phyloP scores from a whole-genome alignment of 2,113 vertebrate species.

The Pygoscelis adeliae region DNA sequence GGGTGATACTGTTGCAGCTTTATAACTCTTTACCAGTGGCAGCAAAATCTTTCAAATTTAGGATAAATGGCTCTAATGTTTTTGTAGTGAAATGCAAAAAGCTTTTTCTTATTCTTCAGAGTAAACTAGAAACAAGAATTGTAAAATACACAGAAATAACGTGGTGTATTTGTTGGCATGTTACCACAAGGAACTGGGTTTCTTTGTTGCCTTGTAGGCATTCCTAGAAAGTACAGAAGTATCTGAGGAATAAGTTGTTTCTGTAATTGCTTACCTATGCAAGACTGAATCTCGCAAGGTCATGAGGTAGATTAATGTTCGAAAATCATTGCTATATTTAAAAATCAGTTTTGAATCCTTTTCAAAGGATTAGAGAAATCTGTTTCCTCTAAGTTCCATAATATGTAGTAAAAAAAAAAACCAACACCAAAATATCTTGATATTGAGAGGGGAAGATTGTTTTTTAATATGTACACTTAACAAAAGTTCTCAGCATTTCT shows the following conservation, averaged over 20 bases:
- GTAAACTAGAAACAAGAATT: background rate
- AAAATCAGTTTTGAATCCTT: background rate
- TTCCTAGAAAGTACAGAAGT: background rate
- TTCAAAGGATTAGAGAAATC: background rate
- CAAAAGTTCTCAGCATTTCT: background rate
- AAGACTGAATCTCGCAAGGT: background rate
- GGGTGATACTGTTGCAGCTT: background rate
- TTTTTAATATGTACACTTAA: background rate
- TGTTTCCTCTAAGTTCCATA: background rate
- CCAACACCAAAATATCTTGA: background rate
- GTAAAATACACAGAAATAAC: background rate
- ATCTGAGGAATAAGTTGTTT: background rate
- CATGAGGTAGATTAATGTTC: background rate
- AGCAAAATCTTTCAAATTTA: background rate
- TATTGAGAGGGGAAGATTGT: fast-evolving
- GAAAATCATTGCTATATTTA: background rate
- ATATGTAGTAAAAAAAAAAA: background rate
- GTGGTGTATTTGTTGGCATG: background rate
- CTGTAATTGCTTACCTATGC: background rate
- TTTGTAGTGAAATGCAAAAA: background rate
- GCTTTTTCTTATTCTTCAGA: background rate
- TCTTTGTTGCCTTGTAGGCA: background rate
- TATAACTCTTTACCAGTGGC: background rate
- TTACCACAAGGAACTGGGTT: background rate
- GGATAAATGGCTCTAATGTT: background rate